Evolutionary conservation across 2,888 invertebrate genomes (phyloP).

Genomic region (Polylopha cassiicola): DNA sequence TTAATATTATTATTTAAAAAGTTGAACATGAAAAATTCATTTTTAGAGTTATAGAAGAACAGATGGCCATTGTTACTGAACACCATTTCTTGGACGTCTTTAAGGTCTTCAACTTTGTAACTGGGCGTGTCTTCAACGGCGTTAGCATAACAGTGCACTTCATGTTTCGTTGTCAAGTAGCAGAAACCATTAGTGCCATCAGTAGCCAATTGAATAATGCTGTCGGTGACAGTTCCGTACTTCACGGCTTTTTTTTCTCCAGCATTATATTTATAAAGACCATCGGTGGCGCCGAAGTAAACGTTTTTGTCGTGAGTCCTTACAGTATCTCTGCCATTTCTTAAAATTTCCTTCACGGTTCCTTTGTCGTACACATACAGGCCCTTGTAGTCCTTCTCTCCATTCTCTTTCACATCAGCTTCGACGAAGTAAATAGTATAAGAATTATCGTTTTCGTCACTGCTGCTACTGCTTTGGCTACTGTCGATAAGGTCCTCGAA

Average conservation of each 20-base stretch:
- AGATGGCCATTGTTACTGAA: constrained; percentile 10
- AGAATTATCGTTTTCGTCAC: not conserved
- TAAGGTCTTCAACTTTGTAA: not conserved
- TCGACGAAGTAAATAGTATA: constrained; percentile 9
- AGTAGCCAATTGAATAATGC: constrained; percentile 8
- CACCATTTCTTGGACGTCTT: constrained; percentile 2
- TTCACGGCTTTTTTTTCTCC: constrained; percentile 6
- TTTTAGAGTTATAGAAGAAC: constrained; percentile 9
- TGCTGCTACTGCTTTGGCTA: not conserved
- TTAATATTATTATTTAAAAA: not conserved
- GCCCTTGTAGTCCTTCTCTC: constrained; percentile 1
- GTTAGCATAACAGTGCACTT: constrained; percentile 7
- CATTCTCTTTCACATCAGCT: constrained; percentile 7
- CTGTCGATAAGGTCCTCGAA: not conserved
- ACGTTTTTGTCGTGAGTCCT: constrained; percentile 7
- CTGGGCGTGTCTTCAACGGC: constrained; percentile 4
- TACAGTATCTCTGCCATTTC: constrained; percentile 10
- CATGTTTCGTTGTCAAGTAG: constrained; percentile 9
- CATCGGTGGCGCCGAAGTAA: constrained; percentile 9
- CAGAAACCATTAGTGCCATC: constrained; percentile 10
- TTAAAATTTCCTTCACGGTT: constrained; percentile 6
- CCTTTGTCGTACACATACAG: constrained; percentile 1
- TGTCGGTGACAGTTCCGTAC: constrained; percentile 7
- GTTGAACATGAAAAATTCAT: constrained; percentile 1
- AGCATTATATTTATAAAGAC: constrained; percentile 11